Evolutionary conservation across 2,797 vertebrate genomes (phyloP).

Genomic region (Sandelia bainsii): DNA sequence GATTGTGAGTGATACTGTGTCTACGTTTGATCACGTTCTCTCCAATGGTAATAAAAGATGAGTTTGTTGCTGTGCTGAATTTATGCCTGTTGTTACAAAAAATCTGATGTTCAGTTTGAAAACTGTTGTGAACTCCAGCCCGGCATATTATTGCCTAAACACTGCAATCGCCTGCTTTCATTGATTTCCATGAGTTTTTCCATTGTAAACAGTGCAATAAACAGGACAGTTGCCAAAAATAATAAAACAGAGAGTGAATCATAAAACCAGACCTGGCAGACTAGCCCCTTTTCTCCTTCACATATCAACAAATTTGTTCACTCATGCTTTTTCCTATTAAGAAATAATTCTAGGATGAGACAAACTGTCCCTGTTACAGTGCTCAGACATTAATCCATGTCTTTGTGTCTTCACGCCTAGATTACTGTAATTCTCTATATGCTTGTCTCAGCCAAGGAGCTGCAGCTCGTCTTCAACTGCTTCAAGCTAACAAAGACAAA

Average conservation of each 20-base stretch:
- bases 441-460: constrained; percentile 19
- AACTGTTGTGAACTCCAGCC: constrained; percentile 5
- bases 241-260: neutral
- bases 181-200: neutral
- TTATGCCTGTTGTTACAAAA: neutral
- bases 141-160: neutral
- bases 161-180: neutral
- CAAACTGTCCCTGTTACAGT: constrained; percentile 21
- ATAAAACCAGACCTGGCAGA: neutral
- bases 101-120: constrained; percentile 5
- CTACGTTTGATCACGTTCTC: neutral
- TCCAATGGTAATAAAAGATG: neutral
- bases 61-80: constrained; percentile 2
- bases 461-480: constrained; percentile 24
- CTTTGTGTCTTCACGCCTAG: constrained; percentile 37
- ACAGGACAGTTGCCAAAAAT: neutral
- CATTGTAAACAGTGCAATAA: neutral
- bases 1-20: constrained; percentile 3
- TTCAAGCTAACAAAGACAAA: constrained; percentile 34
- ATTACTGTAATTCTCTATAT: constrained; percentile 38
- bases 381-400: constrained; percentile 31
- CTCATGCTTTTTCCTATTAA: constrained; percentile 10
- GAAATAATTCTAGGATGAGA: constrained; percentile 27
- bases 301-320: constrained; percentile 19
- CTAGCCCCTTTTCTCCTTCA: neutral